These are phyloP conservation scores for Cyphomyrmex costatus DNA, from an alignment of 1,140 invertebrate species.

Conservation along the genomic window DNA sequence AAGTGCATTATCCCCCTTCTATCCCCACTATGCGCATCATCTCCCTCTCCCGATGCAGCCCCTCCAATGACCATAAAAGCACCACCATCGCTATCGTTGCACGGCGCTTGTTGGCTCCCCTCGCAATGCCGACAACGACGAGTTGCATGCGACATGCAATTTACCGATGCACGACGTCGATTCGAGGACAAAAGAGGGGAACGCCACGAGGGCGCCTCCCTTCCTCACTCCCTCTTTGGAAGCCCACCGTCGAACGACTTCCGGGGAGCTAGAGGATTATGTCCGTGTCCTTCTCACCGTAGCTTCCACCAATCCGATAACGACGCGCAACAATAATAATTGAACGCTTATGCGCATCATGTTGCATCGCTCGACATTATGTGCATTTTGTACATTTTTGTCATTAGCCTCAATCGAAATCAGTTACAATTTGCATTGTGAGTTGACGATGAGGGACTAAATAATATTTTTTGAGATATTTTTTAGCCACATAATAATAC, in stretches of 20 bases:
- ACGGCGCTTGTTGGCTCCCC: slow-evolving; percentile 68
- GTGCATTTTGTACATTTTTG: background rate
- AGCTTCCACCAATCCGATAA: slow-evolving; percentile 43
- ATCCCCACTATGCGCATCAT: slow-evolving; percentile 58
- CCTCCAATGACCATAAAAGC: slow-evolving; percentile 52
- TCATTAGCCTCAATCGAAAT: slow-evolving; percentile 1
- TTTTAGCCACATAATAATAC: background rate
- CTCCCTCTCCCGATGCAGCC: slow-evolving; percentile 58
- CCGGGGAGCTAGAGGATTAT: slow-evolving; percentile 48
- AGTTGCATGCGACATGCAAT: slow-evolving; percentile 69
- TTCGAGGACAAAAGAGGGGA: slow-evolving; percentile 59
- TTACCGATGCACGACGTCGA: slow-evolving; percentile 71
- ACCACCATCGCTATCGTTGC: slow-evolving; percentile 34
- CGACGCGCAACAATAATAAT: slow-evolving; percentile 49
- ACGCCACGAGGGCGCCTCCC: slow-evolving; percentile 38
- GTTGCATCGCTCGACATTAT: slow-evolving; percentile 23
- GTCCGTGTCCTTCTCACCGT: slow-evolving; percentile 15
- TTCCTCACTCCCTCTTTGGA: slow-evolving; percentile 21
- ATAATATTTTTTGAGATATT: background rate
- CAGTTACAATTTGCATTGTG: background rate
- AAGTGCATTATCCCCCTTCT: slow-evolving; percentile 71
- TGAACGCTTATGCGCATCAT: slow-evolving; percentile 27
- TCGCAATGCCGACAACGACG: slow-evolving; percentile 7
- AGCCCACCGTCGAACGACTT: slow-evolving; percentile 30
- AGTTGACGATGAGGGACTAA: background rate